Conservation (phyloP, 2,888 invertebrate genomes). For the Macaria notata region DNA sequence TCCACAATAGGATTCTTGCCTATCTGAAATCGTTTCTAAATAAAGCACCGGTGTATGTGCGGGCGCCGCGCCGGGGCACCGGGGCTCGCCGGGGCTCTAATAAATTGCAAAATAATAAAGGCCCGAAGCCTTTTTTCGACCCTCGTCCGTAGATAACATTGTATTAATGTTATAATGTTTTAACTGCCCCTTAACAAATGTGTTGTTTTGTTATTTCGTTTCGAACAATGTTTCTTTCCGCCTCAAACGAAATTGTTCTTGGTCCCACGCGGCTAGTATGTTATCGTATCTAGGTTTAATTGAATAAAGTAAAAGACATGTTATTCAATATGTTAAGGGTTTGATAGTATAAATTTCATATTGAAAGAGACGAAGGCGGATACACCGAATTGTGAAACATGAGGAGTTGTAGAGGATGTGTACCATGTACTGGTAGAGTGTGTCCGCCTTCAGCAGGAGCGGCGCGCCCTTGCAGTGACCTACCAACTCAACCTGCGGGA, state of each 20-base stretch:
- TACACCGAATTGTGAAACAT: too few relatives aligned
- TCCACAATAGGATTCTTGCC: constrained; percentile 51
- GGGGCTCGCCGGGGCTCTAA: constrained; percentile 52
- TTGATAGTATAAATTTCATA: too few relatives aligned
- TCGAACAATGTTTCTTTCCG: not conserved
- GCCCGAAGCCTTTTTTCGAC: constrained; percentile 47
- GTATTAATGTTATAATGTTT: constrained; percentile 32
- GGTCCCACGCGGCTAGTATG: not conserved
- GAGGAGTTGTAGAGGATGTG: too few relatives aligned
- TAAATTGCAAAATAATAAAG: constrained; percentile 78
- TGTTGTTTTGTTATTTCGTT: constrained; percentile 18
- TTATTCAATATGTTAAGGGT: too few relatives aligned
- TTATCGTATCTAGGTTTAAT: too few relatives aligned
- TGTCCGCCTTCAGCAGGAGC: too few relatives aligned
- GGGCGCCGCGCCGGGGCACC: constrained; percentile 22
- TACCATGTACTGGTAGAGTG: too few relatives aligned
- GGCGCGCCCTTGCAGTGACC: too few relatives aligned
- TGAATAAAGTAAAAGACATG: too few relatives aligned
- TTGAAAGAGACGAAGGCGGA: too few relatives aligned
- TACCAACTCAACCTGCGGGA: too few relatives aligned
- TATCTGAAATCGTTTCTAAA: constrained; percentile 78
- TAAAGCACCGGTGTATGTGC: constrained; percentile 54
- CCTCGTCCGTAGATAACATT: constrained; percentile 32
- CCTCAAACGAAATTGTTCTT: not conserved
- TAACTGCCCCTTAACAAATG: constrained; percentile 28